Conservation (phyloP, 1,140 invertebrate species). For the Ridgeia piscesae region DNA sequence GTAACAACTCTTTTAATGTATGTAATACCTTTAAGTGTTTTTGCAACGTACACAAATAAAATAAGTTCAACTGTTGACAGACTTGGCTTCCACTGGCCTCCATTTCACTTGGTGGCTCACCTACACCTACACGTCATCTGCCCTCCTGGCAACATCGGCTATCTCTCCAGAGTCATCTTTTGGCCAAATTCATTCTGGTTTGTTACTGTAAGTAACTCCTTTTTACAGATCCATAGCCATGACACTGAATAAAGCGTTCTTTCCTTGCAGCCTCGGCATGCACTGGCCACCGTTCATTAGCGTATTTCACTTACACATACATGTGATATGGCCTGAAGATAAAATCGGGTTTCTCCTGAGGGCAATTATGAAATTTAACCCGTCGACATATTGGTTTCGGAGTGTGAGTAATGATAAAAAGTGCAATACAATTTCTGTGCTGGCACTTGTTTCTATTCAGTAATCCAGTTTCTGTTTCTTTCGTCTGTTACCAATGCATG, state of each 20-base stretch:
- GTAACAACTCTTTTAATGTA: no score
- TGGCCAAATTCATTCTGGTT: constrained; percentile 79
- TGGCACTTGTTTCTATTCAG: not conserved
- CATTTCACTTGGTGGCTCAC: constrained; percentile 80
- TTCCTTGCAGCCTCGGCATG: constrained; percentile 20
- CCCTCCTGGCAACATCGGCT: constrained; percentile 74
- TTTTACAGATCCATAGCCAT: not conserved
- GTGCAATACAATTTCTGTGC: not conserved
- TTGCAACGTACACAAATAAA: no score
- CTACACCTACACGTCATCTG: constrained; percentile 86
- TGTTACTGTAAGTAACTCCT: constrained; percentile 68
- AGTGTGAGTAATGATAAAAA: not conserved
- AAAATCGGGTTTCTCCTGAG: not conserved
- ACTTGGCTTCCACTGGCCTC: constrained; percentile 89
- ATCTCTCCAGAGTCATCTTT: constrained; percentile 71
- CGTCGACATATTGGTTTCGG: constrained; percentile 7
- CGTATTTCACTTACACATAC: constrained; percentile 24
- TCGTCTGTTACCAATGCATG: not conserved
- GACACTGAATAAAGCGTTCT: not conserved
- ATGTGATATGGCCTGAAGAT: constrained; percentile 11
- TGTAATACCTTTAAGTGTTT: no score
- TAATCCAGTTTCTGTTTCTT: not conserved
- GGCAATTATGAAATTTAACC: not conserved
- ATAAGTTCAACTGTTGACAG: constrained; percentile 45
- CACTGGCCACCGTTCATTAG: constrained; percentile 28